Base-by-base conservation (phyloP, 2,113 vertebrate species). In the Pseudorhombus dupliciocellatus region DNA sequence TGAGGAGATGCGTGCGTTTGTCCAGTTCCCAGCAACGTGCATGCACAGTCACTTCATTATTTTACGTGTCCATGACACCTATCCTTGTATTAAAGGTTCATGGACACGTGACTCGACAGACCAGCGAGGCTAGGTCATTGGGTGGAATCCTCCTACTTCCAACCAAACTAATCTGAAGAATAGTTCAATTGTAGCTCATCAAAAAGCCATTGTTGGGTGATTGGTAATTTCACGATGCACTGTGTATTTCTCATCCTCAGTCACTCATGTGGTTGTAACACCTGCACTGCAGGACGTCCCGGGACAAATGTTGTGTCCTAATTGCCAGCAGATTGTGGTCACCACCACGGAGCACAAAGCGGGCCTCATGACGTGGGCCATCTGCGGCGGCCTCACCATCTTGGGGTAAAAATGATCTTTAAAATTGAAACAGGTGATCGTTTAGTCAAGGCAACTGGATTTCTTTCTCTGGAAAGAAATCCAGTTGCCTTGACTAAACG, bases 321-420 rank as follows among this genome's bases (percentile, higher is more conserved):
- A 88, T 77, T 94, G 93, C 75, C 80, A 83, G 37, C 81, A 88
- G 57, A 31, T 37, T 6, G 89, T 91, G 55, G 11, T 89, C 63
- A 92, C 92, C 26, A 31, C 3, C 14, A 85, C 58, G 1, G 9
- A 73, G 30, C 66, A 59, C 79, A 60, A 18, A 9, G 0, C 61
- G 0, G 92, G 92, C 4, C 71, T 86, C 53, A 1, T 92, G 50
- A 60, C 92, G 20, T 94, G 93, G 92, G 53, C 64, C 56, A 57
- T 91, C 28, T 91, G 87, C 22, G 87, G 48, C 0, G 73, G 57
- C 16, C 75, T 94, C 4, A 0, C 58, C 16, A 0, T 94, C 0
- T 71, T 92, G 7, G 89, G 89, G 93, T 94, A 85, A 85, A 53
- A 64, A 31, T 11, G 60, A 42, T 22, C 6, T 25, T 25, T 51